phyloP scores from a whole-genome alignment of 2,888 invertebrate species.

The Oscheius onirici region DNA sequence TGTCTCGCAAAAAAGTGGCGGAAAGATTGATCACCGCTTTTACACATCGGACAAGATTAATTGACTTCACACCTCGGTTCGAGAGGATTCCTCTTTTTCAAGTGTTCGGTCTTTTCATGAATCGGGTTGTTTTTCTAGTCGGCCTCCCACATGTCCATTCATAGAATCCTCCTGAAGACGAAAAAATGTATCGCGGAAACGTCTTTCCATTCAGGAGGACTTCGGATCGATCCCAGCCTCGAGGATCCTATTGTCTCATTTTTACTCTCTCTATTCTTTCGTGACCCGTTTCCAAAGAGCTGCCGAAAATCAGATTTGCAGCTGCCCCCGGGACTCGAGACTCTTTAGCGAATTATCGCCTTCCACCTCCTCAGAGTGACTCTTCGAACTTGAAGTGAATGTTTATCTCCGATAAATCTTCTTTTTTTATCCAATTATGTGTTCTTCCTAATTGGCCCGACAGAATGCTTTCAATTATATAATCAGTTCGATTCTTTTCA shows the following conservation, averaged over 20 bases:
- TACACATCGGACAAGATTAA: slow-evolving; percentile 18
- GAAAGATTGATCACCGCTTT: not conserved
- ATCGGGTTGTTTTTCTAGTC: not conserved
- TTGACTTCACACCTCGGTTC: not conserved
- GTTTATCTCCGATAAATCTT: too few species aligned
- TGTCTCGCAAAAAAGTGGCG: not conserved
- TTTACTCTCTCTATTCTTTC: slow-evolving; percentile 35
- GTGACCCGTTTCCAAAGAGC: slow-evolving; percentile 33
- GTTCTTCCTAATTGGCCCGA: too few species aligned
- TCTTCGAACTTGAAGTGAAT: too few species aligned
- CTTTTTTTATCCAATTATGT: too few species aligned
- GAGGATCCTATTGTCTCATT: slow-evolving; percentile 36
- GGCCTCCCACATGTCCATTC: not conserved
- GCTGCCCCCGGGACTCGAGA: not conserved
- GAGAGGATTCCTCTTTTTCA: not conserved
- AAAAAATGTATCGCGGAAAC: slow-evolving; percentile 13
- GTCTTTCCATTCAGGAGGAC: slow-evolving; percentile 4
- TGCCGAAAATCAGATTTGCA: slow-evolving; percentile 33
- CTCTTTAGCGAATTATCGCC: slow-evolving; percentile 21
- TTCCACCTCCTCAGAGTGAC: not conserved
- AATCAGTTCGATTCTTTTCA: too few species aligned
- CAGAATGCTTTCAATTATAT: too few species aligned
- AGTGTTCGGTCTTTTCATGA: not conserved
- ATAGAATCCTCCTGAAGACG: not conserved
- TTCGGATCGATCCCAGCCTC: slow-evolving; percentile 14